phyloP scores from a whole-genome alignment of 1,140 invertebrate genomes.

The Daktulosphaira vitifoliae region DNA sequence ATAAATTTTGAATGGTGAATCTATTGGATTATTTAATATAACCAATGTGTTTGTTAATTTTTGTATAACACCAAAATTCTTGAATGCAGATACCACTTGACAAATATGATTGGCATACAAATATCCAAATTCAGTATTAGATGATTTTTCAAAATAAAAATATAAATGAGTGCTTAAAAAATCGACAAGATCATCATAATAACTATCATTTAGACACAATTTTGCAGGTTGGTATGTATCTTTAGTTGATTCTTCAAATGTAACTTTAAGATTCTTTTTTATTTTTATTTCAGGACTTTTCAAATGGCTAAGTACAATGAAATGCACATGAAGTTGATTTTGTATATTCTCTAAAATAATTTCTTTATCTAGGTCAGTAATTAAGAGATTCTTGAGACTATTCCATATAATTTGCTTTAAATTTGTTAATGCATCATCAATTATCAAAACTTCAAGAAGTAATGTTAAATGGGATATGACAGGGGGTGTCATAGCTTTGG shows the following conservation, averaged over 20 bases:
- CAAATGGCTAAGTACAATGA: conserved; percentile 16
- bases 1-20: background rate
- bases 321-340: conserved; percentile 1
- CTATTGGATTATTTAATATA: background rate
- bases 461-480: conserved; percentile 23
- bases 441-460: conserved; percentile 9
- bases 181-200: conserved; percentile 5
- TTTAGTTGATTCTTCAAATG: conserved; percentile 7
- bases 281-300: conserved; percentile 9
- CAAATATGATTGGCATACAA: conserved; percentile 13
- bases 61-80: background rate
- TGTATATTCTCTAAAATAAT: conserved; percentile 14
- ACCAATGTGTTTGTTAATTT: conserved; percentile 10
- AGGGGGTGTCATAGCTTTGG: conserved; percentile 19
- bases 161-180: conserved; percentile 4
- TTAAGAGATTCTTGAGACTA: conserved; percentile 14
- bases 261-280: conserved; percentile 25
- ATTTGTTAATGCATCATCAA: background rate
- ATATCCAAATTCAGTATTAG: background rate
- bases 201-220: background rate
- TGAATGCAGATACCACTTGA: conserved; percentile 18
- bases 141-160: conserved; percentile 25
- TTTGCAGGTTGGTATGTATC: background rate
- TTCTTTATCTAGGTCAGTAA: conserved; percentile 13
- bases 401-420: conserved; percentile 4